These are phyloP conservation scores for Mycteria americana DNA, from an alignment of 2,797 vertebrate genomes.

Conservation along the genomic window DNA sequence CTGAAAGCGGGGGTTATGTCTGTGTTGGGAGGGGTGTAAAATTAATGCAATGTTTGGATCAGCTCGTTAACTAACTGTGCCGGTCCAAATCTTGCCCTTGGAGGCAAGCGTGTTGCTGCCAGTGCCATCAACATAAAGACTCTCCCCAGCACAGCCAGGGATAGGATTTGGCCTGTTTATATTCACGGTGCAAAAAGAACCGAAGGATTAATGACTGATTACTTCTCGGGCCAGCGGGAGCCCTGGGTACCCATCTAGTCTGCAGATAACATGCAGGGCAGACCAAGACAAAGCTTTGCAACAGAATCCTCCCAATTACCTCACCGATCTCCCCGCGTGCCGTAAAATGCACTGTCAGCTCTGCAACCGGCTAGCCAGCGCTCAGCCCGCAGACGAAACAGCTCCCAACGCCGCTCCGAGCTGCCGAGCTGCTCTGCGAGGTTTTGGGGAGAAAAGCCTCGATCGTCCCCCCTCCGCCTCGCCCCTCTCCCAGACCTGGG, in stretches of 20 bases:
- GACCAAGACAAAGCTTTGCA: constrained; percentile 58
- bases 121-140: constrained; percentile 34
- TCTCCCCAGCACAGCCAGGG: constrained; percentile 27
- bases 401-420: not conserved
- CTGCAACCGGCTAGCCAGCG: not conserved
- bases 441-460: not conserved
- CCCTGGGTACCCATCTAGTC: constrained; percentile 43
- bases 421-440: accelerated
- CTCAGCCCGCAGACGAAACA: not conserved
- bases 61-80: constrained; percentile 39
- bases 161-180: constrained; percentile 59
- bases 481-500: not conserved
- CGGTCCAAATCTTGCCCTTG: constrained; percentile 21
- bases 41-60: constrained; percentile 27
- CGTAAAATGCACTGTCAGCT: constrained; percentile 53
- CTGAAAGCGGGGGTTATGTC: not conserved
- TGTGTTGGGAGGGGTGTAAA: not conserved
- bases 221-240: constrained; percentile 9
- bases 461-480: accelerated
- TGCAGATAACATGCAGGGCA: constrained; percentile 41
- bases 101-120: constrained; percentile 12
- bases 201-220: constrained; percentile 54
- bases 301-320: constrained; percentile 60
- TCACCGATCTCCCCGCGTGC: constrained; percentile 17
- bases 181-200: constrained; percentile 37